Base-by-base conservation (phyloP, 2,888 invertebrate genomes). In the Drosophila picticornis region DNA sequence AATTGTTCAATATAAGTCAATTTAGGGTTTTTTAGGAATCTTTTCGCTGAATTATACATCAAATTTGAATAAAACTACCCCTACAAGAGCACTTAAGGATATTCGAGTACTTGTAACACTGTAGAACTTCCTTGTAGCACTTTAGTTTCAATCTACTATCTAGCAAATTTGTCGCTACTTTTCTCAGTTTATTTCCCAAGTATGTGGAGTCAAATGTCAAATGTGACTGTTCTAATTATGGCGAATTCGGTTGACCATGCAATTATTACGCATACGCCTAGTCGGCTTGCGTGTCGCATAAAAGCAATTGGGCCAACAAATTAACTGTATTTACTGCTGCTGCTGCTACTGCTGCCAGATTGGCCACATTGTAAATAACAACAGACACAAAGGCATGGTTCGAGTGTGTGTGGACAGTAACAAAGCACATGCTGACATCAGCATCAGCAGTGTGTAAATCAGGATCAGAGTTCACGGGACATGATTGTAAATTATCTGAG, bases 401-500 rank as follows among this genome's bases (percentile, higher is more conserved):
- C n/a, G 58, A 48, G 51, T 43, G 51, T 38, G 53, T 53, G 50
- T 69, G 61, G 16, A 48, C 52, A 57, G 56, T 16, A 57, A 83
- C 84, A 85, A 88, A 80, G 72, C 75, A 73, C 88, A 81, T 69
- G 89, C 82, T 68, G 89, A 75, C 87, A 80, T 87, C 90, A 89
- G 88, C 90, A 80, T 68, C 72, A 72, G 77, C 59, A 84, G 80
- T 75, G 82, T 77, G 88, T 89, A 84, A 89, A 84, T 84, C 85
- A 87, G 80, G 88, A 75, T 75, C 88, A 84, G 75, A 84, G 82
- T 80, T 80, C 80, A 65, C 55, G 58, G 72, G 72, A 81, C 89
- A 84, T 77, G 82, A 85, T 65, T 89, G 84, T 89, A 89, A 89
- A 89, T 85, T 85, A 85, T 89, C 77, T 66, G 75, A 72, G 77